Base-by-base conservation (phyloP, 2,113 vertebrate genomes). In the Lethenteron reissneri region DNA sequence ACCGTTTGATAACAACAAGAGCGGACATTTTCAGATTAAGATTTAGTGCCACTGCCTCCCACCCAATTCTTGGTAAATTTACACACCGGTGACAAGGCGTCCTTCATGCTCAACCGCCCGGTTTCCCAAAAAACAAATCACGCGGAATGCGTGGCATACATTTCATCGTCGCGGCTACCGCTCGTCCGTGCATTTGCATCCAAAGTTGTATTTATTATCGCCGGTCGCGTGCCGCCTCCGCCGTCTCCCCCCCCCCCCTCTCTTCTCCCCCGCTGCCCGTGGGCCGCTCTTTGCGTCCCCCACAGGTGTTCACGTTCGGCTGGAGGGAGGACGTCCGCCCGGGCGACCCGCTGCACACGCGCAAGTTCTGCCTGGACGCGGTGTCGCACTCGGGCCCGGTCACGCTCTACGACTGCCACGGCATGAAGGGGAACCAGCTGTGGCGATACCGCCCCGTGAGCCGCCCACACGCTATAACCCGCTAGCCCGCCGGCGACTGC, bases 351-450 rank as follows among this genome's bases (percentile, higher is more conserved):
- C 80, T 90, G 75, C 94, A 97, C 71, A 88, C 89, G 13, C 95
- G 88, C 78, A 99, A 97, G 76, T 85, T 92, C 25, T 99, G 94
- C 76, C 88, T 96, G 1, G 92, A 97, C 6, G 89, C 94, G 60
- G 73, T 95, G 71, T 96, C 92, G 12, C 84, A 87, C 78, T 89
- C 78, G 80, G 95, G 92, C 77, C 87, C 86, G 0, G 85, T 96
- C 72, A 96, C 90, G 0, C 85, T 99, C 72, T 99, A 90, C 8
- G 90, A 96, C 79, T 99, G 94, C 56, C 94, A 99, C 62, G 85
- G 92, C 76, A 96, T 96, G 91, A 95, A 84, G 78, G 94, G 94
- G 2, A 99, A 99, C 83, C 94, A 99, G 83, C 84, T 94, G 71
- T 99, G 94, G 94, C 84, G 83, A 78, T 97, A 97, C 78, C 80